Conservation (phyloP, 2,888 invertebrate genomes). For the Didymodactylos carnosus region DNA sequence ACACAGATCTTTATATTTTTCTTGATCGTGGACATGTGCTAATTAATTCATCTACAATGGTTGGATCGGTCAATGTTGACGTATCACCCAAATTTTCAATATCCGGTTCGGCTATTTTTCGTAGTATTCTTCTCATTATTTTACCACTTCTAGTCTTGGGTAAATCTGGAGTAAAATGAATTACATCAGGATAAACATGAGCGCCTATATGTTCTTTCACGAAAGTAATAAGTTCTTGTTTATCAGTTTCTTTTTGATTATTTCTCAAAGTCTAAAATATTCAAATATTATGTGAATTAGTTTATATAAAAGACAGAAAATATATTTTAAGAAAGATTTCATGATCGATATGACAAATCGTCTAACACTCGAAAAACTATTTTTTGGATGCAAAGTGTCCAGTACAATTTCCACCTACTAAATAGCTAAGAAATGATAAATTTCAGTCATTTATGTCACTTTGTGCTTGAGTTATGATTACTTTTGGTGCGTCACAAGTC, state of each 20-base stretch:
- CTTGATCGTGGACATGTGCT: no score
- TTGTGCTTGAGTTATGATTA: no score
- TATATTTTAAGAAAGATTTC: not conserved
- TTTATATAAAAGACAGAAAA: not conserved
- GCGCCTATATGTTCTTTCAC: conserved; percentile 12
- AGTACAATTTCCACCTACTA: no score
- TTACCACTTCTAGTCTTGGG: conserved; percentile 39
- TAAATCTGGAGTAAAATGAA: conserved; percentile 29
- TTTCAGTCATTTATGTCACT: no score
- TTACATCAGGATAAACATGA: not conserved
- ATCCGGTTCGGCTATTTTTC: conserved; percentile 34
- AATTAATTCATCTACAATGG: conserved; percentile 27
- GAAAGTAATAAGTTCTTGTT: conserved; percentile 33
- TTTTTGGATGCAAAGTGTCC: no score
- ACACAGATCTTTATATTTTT: no score
- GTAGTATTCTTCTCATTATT: conserved; percentile 38
- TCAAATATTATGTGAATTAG: not conserved
- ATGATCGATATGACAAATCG: no score
- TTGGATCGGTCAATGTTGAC: conserved; percentile 30
- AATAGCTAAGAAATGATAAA: no score
- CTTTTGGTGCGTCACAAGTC: no score
- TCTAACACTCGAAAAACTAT: no score
- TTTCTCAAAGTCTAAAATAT: not conserved
- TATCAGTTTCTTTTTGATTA: not conserved
- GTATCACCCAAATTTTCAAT: conserved; percentile 29